Evolutionary conservation across 1,140 invertebrate species (phyloP).

Genomic region (Metaphire vulgaris): DNA sequence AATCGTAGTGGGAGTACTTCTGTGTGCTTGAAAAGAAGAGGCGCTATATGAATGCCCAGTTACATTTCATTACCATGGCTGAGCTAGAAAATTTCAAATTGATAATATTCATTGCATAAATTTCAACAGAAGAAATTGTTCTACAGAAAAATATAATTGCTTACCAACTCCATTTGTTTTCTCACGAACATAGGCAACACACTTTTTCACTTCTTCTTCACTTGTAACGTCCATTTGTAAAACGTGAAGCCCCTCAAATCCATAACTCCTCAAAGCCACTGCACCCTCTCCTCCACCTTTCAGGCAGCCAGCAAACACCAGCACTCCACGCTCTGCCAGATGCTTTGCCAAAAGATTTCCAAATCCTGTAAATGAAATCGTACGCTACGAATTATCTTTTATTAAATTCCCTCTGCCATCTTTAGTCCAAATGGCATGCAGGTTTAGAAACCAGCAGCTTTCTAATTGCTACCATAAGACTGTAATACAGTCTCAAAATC

Average conservation of each 20-base stretch:
- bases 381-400: neutral
- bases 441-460: no score
- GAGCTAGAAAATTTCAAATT: no score
- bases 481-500: no score
- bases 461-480: no score
- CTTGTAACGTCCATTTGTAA: slow-evolving; percentile 33
- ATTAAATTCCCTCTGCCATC: no score
- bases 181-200: neutral
- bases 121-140: no score
- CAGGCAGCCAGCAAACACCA: slow-evolving; percentile 23
- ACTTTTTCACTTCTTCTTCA: slow-evolving; percentile 1
- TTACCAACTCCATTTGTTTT: neutral
- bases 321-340: slow-evolving; percentile 12
- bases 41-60: no score
- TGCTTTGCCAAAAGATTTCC: slow-evolving; percentile 8
- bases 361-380: slow-evolving; percentile 20
- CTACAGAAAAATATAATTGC: neutral
- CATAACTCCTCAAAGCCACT: neutral
- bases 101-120: no score
- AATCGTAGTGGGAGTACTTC: no score
- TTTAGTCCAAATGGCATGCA: no score
- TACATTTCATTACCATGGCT: no score
- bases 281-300: slow-evolving; percentile 16
- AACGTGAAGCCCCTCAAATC: slow-evolving; percentile 10
- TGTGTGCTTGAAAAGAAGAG: no score